Conservation (phyloP, 1,140 invertebrate genomes). For the Drosophila murphyi region DNA sequence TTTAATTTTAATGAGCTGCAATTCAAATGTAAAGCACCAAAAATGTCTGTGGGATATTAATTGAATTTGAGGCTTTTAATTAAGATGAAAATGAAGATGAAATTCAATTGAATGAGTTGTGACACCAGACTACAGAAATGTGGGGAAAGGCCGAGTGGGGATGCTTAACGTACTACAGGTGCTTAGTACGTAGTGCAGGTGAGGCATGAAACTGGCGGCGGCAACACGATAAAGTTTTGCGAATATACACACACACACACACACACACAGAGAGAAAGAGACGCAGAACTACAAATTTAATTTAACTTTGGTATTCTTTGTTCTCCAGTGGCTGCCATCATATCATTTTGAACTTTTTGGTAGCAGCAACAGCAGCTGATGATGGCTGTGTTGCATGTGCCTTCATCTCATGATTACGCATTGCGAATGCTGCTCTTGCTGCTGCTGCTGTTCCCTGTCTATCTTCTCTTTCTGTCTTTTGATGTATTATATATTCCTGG, state of each 20-base stretch:
- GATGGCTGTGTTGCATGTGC: slow-evolving; percentile 52
- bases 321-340: slow-evolving; percentile 64
- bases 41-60: slow-evolving; percentile 50
- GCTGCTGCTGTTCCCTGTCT: neutral
- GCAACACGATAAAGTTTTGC: slow-evolving; percentile 71
- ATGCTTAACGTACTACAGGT: neutral
- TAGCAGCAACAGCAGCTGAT: slow-evolving; percentile 21
- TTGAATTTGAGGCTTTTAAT: slow-evolving; percentile 71
- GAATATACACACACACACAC: neutral
- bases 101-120: slow-evolving; percentile 53
- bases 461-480: slow-evolving; percentile 32
- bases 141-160: neutral
- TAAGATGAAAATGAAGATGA: slow-evolving; percentile 42
- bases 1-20: slow-evolving; percentile 73
- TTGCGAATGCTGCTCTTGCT: slow-evolving; percentile 33
- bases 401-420: slow-evolving; percentile 44
- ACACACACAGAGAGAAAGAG: neutral
- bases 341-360: slow-evolving; percentile 62
- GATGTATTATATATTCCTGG: slow-evolving; percentile 29
- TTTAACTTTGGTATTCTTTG: slow-evolving; percentile 84
- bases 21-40: slow-evolving; percentile 49
- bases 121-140: neutral
- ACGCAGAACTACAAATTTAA: slow-evolving; percentile 83
- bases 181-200: slow-evolving; percentile 32
- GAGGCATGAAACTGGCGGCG: slow-evolving; percentile 28